Base-by-base conservation (phyloP, 2,113 vertebrate genomes). In the Cnemophilus loriae region DNA sequence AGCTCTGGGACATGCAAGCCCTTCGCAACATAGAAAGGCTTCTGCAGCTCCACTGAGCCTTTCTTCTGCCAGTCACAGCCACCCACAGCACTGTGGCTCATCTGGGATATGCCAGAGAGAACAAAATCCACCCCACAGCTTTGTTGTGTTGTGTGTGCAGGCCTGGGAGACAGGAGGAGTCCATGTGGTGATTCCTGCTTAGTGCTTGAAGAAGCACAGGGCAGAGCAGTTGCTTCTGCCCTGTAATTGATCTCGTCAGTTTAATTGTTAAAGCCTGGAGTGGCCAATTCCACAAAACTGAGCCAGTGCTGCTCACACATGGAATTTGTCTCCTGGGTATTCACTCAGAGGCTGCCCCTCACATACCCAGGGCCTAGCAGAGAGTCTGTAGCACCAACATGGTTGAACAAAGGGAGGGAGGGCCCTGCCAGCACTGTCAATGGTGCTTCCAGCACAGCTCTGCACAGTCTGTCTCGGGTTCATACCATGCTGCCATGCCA, bases 331-430 rank as follows among this genome's bases (percentile, higher is more conserved):
- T 81, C n/a, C 82, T 53, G 46, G 10, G 13, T 49, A 0, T 67
- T 74, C 49, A 20, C 17, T 41, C 56, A 30, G 65, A 37, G 46
- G 42, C 56, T 89, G 56, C 14, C 41, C n/a, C 32, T 53, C 33
- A 4, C 16, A 3, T 28, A 23, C 32, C 41, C 23, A 35, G 2
- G 0, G 26, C 20, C 1, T 1, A 26, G 59, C 47, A n/a, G 28
- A 2, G 32, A n/a, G 22, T 44, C 67, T 50, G 50, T 61, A 44
- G 56, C 28, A 69, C 42, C 15, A 44, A 19, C 4, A 3, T 7
- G 1, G 1, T 2, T 37, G 52, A 61, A 28, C 64, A 32, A 41
- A 53, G 50, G 32, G 16, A 70, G n/a, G 26, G 15, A 70, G 52
- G n/a, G 20, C 13, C 1, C 42, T 87, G 56, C 50, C 68, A 73